Base-by-base conservation (phyloP, 2,797 vertebrate species). In the Bradypodion ventrale region DNA sequence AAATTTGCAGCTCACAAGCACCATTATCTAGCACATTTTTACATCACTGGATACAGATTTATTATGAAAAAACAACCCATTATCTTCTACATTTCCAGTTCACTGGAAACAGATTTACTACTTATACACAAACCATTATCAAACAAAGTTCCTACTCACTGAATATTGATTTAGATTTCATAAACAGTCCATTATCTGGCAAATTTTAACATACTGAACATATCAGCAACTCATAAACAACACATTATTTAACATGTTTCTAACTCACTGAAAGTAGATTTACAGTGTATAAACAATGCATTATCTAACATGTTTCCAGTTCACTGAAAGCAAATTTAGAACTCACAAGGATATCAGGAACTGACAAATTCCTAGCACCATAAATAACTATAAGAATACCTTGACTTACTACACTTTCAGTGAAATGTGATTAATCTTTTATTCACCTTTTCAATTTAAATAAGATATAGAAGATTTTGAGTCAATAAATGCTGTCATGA, bases 91-190 rank as follows among this genome's bases (percentile, higher is more conserved):
- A 93, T 94, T 96, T 96, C 93, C 93, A 96, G 93, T 95, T 95
- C 94, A 92, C 94, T 95, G 94, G 87, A 92, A 95, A 93, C 94
- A 94, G 95, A 95, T 96, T 95, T 96, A 94, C 90, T 93, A 92
- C 95, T 93, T 93, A 93, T 94, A 95, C 92, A 79, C 92, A 94
- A 89, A 85, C 93, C 90, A 95, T 96, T 97, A 96, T 95, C 94
- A 95, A 93, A 95, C 94, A 94, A 84, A 95, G 94, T 96, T 96
- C 94, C 94, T 19, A 93, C 93, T 95, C 94, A 95, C 94, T 95
- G 95, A 96, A 94, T 92, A 95, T 94, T 94, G 95, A 96, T 96
- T 96, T 96, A 94, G 93, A 95, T 96, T 96, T 96, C 95, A 96
- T 96, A 96, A 97, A 95, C 95, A 96, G 94, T 94, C 93, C 94